Evolutionary conservation across 2,113 vertebrate species (phyloP), one percentile per base, ranked within the genome.

Genomic region (Hyaena hyaena): DNA sequence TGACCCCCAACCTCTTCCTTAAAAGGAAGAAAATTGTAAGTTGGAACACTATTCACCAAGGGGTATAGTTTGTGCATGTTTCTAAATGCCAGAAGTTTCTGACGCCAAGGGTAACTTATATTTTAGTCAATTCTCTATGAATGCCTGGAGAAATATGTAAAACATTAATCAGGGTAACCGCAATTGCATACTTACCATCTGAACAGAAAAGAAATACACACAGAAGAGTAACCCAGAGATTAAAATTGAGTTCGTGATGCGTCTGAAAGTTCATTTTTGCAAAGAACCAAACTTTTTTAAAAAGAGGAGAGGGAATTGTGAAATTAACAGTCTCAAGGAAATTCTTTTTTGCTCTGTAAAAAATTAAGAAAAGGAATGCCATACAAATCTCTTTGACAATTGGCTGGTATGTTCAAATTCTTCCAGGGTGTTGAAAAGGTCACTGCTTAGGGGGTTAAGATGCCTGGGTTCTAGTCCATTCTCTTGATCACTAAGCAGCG

Each of bases 151-250:
- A 97, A 95, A 98, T 71, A 97, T 94, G 93, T 98, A 97, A 98
- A 97, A 89, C 90, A 97, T 96, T 97, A 97, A 98, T 98, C 90
- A 93, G 33, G 48, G 61, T 82, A 95, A 91, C 93, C 97, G 61
- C 87, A 4, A 33, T 74, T 83, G 68, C n/a, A 43, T 76, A 82
- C 9, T 74, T 81, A 93, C 79, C 89, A 95, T 91, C 48, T 84
- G 94, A 97, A 97, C 7, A 0, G 28, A 76, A 86, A 93, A 90
- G 71, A 97, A 97, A 94, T 68, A 96, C 66, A 83, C 17, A 94
- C 33, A 23, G 0, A 95, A 95, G 90, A 96, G 16, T 26, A 82
- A 93, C 89, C 89, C 61, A 80, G 95, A 98, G 63, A 97, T 58
- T 80, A 97, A 98, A 98, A 96, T 81, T 77, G 97, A 96, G 80